Conservation (phyloP, 2,113 vertebrate species). For the Daphoenositta chrysoptera region DNA sequence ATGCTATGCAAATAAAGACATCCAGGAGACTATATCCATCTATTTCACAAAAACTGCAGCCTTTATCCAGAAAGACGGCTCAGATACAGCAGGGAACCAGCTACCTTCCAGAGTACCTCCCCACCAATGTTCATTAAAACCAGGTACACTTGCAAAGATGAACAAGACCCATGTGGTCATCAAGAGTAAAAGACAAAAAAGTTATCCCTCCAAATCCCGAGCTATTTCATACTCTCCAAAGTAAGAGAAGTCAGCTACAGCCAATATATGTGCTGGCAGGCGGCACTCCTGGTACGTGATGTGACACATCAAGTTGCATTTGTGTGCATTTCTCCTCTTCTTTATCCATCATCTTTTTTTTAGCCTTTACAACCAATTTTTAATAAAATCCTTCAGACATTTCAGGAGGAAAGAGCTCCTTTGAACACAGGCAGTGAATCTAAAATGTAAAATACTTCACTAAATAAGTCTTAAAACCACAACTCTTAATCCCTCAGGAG, state of each 20-base stretch:
- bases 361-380: not conserved
- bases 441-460: not conserved
- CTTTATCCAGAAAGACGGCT: not conserved
- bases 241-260: not conserved
- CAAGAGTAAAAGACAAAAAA: not conserved
- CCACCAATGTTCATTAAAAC: not conserved
- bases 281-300: not conserved
- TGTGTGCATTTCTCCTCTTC: not conserved
- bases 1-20: not conserved
- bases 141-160: not conserved
- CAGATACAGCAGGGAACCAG: not conserved
- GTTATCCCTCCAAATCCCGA: not conserved
- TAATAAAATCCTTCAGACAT: not conserved
- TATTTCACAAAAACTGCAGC: not conserved
- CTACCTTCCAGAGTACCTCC: not conserved
- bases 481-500: not conserved
- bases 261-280: not conserved
- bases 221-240: not conserved
- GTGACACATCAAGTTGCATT: not conserved
- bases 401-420: not conserved
- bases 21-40: not conserved
- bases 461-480: not conserved
- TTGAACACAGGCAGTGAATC: not conserved
- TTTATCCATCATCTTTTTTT: not conserved
- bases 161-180: not conserved